Evolutionary conservation across 2,797 vertebrate species (phyloP).

Genomic region (Agapornis canus): DNA sequence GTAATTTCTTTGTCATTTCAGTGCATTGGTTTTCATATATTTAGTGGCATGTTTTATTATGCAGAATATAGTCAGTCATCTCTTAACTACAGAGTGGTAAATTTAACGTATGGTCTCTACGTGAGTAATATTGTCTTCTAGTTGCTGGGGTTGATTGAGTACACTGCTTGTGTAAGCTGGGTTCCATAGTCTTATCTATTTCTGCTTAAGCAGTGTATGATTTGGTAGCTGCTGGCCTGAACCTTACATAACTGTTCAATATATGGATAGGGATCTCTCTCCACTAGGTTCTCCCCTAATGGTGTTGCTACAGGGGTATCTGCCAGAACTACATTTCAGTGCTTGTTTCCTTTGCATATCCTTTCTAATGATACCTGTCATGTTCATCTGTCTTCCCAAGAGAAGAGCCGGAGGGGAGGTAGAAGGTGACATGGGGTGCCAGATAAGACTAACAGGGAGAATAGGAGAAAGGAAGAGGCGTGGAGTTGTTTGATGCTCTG

Average conservation of each 20-base stretch:
- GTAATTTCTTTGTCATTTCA: neutral
- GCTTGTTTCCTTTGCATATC: neutral
- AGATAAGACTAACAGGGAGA: neutral
- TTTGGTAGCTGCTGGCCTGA: neutral
- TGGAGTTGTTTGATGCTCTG: neutral
- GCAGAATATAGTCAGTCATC: neutral
- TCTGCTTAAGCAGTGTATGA: neutral
- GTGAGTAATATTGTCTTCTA: accelerated
- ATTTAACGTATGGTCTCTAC: accelerated
- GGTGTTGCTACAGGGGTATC: neutral
- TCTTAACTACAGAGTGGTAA: neutral
- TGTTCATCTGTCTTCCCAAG: neutral
- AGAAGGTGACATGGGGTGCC: neutral
- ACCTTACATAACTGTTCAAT: neutral
- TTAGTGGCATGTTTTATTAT: neutral
- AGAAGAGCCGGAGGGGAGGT: neutral
- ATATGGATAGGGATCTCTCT: neutral
- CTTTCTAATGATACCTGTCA: neutral
- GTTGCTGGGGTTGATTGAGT: neutral
- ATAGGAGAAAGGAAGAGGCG: neutral
- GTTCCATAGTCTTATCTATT: neutral
- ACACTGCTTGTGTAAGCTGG: neutral
- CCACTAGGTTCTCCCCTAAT: neutral
- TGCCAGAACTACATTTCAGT: neutral
- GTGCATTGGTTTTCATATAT: neutral